phyloP scores from a whole-genome alignment of 2,113 vertebrate species.

The Prionailurus viverrinus region DNA sequence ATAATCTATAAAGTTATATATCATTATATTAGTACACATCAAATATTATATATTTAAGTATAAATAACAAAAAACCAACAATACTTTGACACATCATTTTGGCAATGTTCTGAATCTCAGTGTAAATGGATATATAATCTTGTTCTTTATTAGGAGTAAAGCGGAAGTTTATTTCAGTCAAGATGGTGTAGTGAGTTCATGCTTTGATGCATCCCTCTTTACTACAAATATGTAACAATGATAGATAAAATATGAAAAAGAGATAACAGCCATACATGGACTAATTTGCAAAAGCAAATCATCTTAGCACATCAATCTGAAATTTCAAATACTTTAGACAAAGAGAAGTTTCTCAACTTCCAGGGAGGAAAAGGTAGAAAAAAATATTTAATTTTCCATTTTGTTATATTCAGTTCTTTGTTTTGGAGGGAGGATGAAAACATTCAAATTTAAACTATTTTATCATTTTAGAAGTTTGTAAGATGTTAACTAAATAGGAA shows the following conservation, averaged over 20 bases:
- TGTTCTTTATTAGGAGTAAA: not conserved
- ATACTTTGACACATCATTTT: not conserved
- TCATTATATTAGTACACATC: not conserved
- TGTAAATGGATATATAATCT: constrained; percentile 4
- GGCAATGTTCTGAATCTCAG: not conserved
- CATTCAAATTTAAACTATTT: not conserved
- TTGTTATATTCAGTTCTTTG: constrained; percentile 3
- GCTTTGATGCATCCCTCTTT: not conserved
- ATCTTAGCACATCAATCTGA: not conserved
- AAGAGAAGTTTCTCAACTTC: not conserved
- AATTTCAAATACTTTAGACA: not conserved
- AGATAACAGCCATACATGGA: not conserved
- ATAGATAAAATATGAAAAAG: not conserved
- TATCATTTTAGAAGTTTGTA: not conserved
- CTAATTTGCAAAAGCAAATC: not conserved
- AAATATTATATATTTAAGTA: not conserved
- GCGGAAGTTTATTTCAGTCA: not conserved
- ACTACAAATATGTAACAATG: not conserved
- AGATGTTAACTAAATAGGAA: not conserved
- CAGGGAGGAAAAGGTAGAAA: not conserved
- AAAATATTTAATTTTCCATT: not conserved
- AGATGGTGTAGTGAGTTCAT: not conserved
- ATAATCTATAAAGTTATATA: not conserved
- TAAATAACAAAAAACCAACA: not conserved
- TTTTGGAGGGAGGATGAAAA: not conserved